Percentiles rank a stretch among this genome's conserved stretches.
Evolutionary conservation across 2,113 vertebrate genomes (phyloP).

Genomic region (Bos indicus): DNA sequence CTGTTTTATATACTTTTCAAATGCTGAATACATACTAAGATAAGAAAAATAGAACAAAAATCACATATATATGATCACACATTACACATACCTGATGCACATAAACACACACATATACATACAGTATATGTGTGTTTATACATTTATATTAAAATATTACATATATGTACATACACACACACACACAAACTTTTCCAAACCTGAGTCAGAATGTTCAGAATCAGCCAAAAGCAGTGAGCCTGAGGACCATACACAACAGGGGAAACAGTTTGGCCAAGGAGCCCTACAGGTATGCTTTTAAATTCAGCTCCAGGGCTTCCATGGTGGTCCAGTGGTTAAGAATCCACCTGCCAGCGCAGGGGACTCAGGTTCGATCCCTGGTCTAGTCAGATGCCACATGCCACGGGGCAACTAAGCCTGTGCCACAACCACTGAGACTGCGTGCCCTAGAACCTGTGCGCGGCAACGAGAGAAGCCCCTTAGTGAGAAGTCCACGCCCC

Average conservation of each 20-base stretch:
- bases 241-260: fast-evolving
- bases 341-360: neutral
- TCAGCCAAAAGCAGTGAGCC: neutral
- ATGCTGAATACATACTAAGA: neutral
- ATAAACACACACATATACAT: neutral
- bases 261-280: fast-evolving
- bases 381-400: neutral
- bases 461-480: neutral
- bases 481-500: neutral
- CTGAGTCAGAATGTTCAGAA: neutral
- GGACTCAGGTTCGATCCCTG: neutral
- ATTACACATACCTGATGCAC: neutral
- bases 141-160: neutral
- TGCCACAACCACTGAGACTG: neutral
- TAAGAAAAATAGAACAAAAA: neutral
- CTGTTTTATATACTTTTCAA: neutral
- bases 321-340: neutral
- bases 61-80: neutral
- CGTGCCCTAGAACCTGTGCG: neutral
- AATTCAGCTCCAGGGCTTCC: neutral
- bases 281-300: no score
- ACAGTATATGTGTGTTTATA: neutral
- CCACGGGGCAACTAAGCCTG: neutral
- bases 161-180: fast-evolving
- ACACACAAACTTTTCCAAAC: neutral